Base-by-base conservation (phyloP, 37 sponge, comb jelly and placozoan genomes). In the Eunapius fragilis region DNA sequence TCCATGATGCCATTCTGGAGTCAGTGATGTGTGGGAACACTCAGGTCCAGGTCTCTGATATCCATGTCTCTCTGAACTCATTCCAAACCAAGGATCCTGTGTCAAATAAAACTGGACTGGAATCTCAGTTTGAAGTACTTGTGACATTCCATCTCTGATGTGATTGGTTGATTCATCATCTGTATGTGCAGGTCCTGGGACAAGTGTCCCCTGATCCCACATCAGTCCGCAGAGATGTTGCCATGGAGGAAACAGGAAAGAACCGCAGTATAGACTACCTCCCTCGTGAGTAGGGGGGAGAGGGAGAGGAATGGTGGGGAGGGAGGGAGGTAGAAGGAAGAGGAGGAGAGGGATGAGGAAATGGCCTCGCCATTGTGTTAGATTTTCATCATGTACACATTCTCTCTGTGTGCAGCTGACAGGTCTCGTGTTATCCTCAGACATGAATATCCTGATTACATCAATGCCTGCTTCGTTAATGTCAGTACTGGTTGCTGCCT, bases 1-100 rank as follows among this genome's bases (percentile, higher is more conserved):
- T 86, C 58, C 82, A 91, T 69, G 87, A 91, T 73, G 91, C 91
- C 68, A 76, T 91, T 17, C 74, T 91, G 75, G 87, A 85, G 82
- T 82, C 33, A 22, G 35, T 87, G 31, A 86, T 32, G 34, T 86
- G 87, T 74, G 86, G 86, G 12, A 72, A 91, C 38, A 91, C 91
- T 2, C 81, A 91, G 71, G 50, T 86, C 24, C 77, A 77, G 37
- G 78, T 82, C 35, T 22, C 47, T 13, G 68, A 68, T 27, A 48
- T 89, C 68, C 49, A 47, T 11, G 14, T 1, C 0, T 58, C 22
- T 10, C 22, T 58, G 19, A 58, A 58, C 14, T 12, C 1, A 19
- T 58, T 58, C 0, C 22, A 58, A 19, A 58, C 58, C 22, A 58
- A 58, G 58, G 58, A 58, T 19, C 14, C 58, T 58, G 58, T 17